Base-by-base conservation (phyloP, 1,140 invertebrate genomes). In the Asbolus verrucosus region DNA sequence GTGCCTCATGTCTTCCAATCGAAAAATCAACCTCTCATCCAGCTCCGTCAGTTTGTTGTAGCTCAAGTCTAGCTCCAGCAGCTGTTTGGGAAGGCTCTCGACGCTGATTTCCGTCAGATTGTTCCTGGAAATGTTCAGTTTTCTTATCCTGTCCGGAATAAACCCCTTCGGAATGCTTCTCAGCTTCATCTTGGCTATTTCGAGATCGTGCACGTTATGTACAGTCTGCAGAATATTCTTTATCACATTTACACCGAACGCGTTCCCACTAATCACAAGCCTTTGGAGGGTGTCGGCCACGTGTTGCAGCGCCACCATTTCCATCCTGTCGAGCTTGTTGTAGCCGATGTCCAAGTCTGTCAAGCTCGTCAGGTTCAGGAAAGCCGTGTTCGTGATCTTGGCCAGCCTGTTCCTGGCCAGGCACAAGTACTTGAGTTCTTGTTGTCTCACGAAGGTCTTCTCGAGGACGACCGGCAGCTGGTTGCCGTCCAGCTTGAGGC, bases 401-500 rank as follows among this genome's bases (percentile, higher is more conserved):
- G 88, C 89, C 46, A 94, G 83, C 50, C 89, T 83, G 79, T 94
- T 94, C 71, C 87, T 85, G 16, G 90, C 86, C 31, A 94, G 81
- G 21, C 83, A 82, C 15, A 92, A 79, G 27, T 83, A 79, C 75
- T 81, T 79, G 63, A 90, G 82, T 78, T 86, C 84, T 46, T 83
- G 83, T 76, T 89, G 88, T 73, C 87, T 86, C 41, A 85, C 84
- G 81, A 93, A 93, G 69, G 90, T 90, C 71, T 88, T 84, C 77
- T 93, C 91, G 15, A 90, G 83, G 27, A 92, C 84, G 2, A 91
- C 90, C 1, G 91, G 89, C 46, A 94, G 80, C 77, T 90, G 87
- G 82, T 94, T 94, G 19, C 91, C 91, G 75, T 93, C 90, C 70
- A 94, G 82, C 74, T 85, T 83, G 41, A 94, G 83, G 73, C 85